Percentiles rank a stretch among this genome's conserved stretches.
phyloP scores from a whole-genome alignment of 2,797 vertebrate genomes.

The Decapterus maruadsi region DNA sequence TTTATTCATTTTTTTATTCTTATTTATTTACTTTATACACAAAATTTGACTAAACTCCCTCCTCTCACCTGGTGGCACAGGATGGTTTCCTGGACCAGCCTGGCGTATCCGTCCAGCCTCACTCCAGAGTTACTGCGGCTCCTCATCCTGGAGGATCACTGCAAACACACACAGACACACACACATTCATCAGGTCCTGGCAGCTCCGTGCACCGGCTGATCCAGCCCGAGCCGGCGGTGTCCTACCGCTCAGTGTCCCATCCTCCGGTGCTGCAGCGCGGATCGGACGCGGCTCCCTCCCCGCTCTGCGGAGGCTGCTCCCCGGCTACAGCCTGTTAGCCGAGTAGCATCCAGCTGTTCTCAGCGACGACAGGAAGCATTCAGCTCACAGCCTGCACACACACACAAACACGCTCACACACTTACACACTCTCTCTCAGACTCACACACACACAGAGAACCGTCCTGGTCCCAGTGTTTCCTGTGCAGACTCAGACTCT shows the following conservation, averaged over 20 bases:
- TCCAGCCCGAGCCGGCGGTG: background rate
- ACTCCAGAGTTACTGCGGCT: conserved; percentile 98
- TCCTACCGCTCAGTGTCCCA: conserved; percentile 27
- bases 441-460: background rate
- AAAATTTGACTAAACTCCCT: too few species aligned
- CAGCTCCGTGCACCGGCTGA: too few species aligned
- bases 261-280: conserved; percentile 27
- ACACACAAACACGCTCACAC: background rate
- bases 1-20: too few species aligned
- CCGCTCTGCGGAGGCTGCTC: conserved; percentile 24
- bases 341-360: conserved; percentile 56
- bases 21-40: too few species aligned
- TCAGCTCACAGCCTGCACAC: background rate
- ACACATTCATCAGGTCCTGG: too few species aligned
- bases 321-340: conserved; percentile 56
- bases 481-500: background rate
- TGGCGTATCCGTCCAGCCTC: conserved; percentile 92
- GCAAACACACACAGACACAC: background rate
- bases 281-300: conserved; percentile 11
- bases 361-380: conserved; percentile 1
- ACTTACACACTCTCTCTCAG: too few species aligned
- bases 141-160: conserved; percentile 86
- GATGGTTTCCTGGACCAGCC: conserved; percentile 95
- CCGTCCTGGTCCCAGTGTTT: background rate
- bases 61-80: conserved; percentile 91